Conservation (phyloP, 1,140 invertebrate species). For the Trachelipus rathkii region DNA sequence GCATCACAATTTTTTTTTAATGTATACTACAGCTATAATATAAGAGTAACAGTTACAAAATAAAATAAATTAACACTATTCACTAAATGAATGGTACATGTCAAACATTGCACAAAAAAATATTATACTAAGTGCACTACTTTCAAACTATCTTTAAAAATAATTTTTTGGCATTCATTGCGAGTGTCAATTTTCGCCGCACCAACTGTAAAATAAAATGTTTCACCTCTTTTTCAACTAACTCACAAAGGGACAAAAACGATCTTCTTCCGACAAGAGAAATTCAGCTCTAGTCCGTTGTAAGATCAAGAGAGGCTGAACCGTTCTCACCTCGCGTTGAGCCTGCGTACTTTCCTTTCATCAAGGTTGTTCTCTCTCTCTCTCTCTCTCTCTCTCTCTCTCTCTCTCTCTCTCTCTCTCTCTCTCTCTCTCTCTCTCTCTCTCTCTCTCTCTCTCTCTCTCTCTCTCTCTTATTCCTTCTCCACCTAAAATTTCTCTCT, state of each 20-base stretch:
- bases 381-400: slow-evolving; percentile 11
- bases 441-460: too few relatives aligned
- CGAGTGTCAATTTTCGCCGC: not conserved
- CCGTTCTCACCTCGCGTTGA: slow-evolving; percentile 7
- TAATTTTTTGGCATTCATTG: not conserved
- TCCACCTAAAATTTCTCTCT: too few relatives aligned
- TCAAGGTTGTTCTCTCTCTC: not conserved
- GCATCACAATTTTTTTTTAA: too few relatives aligned
- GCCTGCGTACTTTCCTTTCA: not conserved
- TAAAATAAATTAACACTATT: too few relatives aligned
- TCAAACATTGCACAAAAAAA: not conserved
- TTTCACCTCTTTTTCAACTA: not conserved
- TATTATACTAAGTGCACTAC: not conserved
- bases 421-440: too few relatives aligned
- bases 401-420: not conserved
- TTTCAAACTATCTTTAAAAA: not conserved
- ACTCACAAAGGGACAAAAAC: not conserved
- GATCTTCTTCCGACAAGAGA: not conserved
- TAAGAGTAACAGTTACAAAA: too few relatives aligned
- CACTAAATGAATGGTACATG: not conserved
- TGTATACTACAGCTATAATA: too few relatives aligned
- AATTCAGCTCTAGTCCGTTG: not conserved
- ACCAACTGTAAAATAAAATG: not conserved
- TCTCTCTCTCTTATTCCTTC: too few relatives aligned
- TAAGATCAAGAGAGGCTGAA: not conserved